phyloP scores from a whole-genome alignment of 2,797 vertebrate genomes.

The Thalassophryne amazonica region DNA sequence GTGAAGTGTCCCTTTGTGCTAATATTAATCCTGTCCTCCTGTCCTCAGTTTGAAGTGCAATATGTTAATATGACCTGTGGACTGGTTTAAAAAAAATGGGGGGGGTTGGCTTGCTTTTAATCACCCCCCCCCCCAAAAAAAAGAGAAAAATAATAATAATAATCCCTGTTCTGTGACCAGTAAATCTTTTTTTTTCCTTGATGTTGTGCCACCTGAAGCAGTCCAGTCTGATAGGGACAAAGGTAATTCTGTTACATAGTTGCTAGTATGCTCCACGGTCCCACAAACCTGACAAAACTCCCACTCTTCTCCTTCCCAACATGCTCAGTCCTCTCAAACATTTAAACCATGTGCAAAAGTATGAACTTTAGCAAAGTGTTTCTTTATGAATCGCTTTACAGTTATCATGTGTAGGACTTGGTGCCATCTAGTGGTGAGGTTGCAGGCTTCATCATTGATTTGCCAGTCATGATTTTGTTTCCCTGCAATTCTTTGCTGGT shows the following conservation, averaged over 20 bases:
- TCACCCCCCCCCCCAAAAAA: no score
- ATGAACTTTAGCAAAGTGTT: no score
- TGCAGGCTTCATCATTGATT: no score
- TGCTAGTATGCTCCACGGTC: slow-evolving; percentile 26
- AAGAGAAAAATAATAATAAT: background rate
- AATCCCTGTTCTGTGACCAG: background rate
- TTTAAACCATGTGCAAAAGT: no score
- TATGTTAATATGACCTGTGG: slow-evolving; percentile 33
- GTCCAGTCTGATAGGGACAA: slow-evolving; percentile 47
- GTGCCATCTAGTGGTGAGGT: no score
- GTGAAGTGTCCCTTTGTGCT: slow-evolving; percentile 38
- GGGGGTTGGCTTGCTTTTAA: no score
- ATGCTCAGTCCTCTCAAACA: background rate
- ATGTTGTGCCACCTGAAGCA: slow-evolving; percentile 68
- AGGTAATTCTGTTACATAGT: slow-evolving; percentile 54
- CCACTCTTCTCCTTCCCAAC: background rate
- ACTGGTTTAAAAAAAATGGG: no score
- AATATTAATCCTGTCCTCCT: slow-evolving; percentile 22
- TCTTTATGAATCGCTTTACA: no score
- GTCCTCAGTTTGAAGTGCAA: slow-evolving; percentile 39
- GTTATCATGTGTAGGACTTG: no score
- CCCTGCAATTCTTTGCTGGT: no score
- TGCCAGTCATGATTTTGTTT: no score
- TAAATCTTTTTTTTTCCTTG: no score
- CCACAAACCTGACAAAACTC: background rate